These are phyloP conservation scores for Rallus limicola DNA, from an alignment of 2,113 vertebrate species.

Conservation along the genomic window DNA sequence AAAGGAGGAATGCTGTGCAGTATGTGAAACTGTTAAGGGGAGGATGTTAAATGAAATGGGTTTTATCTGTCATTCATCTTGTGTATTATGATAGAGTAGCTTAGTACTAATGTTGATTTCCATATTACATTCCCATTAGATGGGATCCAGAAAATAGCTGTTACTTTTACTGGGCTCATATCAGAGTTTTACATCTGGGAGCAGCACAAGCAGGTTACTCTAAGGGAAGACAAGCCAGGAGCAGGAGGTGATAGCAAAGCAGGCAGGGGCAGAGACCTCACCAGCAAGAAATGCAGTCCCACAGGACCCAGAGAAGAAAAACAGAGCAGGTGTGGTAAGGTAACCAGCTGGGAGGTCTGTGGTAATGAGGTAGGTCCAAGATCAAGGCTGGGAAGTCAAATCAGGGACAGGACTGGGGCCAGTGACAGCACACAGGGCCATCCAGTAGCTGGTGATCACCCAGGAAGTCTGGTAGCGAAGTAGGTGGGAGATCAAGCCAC, in stretches of 20 bases:
- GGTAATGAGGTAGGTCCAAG: background rate
- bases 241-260: background rate
- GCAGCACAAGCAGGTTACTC: background rate
- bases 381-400: background rate
- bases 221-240: background rate
- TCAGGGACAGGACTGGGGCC: background rate
- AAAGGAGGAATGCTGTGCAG: background rate
- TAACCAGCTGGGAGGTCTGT: background rate
- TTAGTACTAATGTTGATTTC: background rate
- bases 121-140: background rate
- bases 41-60: background rate
- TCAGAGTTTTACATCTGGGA: background rate
- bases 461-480: background rate
- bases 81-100: background rate
- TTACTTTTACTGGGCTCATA: background rate
- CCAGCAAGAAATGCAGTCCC: background rate
- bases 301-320: background rate
- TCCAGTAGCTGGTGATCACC: background rate
- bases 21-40: background rate
- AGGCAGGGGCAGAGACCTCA: background rate
- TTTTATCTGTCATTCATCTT: background rate
- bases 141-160: background rate
- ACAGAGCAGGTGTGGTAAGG: background rate
- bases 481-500: background rate
- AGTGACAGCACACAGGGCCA: background rate